Conservation (phyloP, 2,888 invertebrate species). For the Harmothoe impar region DNA sequence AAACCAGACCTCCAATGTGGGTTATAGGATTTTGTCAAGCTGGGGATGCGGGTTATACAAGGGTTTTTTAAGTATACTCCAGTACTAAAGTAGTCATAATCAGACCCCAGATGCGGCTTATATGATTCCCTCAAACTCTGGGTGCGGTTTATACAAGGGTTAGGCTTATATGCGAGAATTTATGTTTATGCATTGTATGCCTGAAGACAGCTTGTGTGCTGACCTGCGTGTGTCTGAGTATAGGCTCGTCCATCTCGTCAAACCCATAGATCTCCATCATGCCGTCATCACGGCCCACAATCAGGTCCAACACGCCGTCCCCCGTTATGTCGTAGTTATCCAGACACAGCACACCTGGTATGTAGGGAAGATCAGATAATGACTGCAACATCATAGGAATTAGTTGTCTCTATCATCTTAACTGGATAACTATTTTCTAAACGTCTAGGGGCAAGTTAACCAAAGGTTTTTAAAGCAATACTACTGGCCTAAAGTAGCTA, state of each 20-base stretch:
- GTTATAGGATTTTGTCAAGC: no score
- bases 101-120: no score
- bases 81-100: no score
- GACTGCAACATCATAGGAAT: neutral
- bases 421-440: neutral
- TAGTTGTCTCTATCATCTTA: neutral
- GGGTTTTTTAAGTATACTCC: no score
- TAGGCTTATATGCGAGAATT: no score
- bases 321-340: constrained; percentile 89
- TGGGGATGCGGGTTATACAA: no score
- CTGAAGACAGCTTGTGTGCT: constrained; percentile 72
- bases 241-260: constrained; percentile 85
- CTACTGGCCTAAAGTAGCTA: no score
- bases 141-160: no score
- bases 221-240: constrained; percentile 86
- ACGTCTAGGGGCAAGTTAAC: neutral
- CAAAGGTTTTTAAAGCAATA: neutral
- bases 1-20: no score
- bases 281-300: constrained; percentile 95
- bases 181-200: no score
- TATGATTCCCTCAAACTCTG: no score
- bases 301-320: constrained; percentile 89
- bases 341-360: constrained; percentile 83
- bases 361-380: neutral
- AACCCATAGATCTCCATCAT: constrained; percentile 90